Base-by-base conservation (phyloP, 1,140 invertebrate genomes). In the Paraescarpia echinospica region DNA sequence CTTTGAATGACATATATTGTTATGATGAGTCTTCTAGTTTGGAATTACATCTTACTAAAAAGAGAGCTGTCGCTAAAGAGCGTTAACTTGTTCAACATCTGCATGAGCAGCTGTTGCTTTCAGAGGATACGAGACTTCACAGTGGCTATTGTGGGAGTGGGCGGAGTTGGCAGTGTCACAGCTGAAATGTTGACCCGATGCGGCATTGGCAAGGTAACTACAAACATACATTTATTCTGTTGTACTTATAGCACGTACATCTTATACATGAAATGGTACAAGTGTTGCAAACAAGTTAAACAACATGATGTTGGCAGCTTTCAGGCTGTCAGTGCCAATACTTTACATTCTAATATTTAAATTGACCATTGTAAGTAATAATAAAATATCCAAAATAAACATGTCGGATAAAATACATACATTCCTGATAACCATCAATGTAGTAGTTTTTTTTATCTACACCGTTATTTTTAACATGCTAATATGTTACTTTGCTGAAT, bases 181-280 rank as follows among this genome's bases (percentile, higher is more conserved):
- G 99, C 99, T 92, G 99, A 99, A 97, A 99, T 99, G 99, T 97
- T 99, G 35, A 97, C 97, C 22, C 97, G 99, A 94, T 99, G 99
- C 97, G 99, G 99, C 35, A 98, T 99, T 94, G 99, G 99, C 94
- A 99, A 99, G 97, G 98, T 98, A 96, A 95, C 33, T 92, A 93
- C 14, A 1, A 77, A 88, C 91, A 33, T 89, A 33, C 41, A 91
- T n/a, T n/a, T n/a, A n/a, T 34, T 93, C 92, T 89, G 92, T 93
- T 48, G 93, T 88, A n/a, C n/a, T 91, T n/a, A 8, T 41, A 34
- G 18, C 4, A 35, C n/a, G 34, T 35, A 31, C 14, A 27, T 27
- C 34, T 90, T 35, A 18, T 33, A n/a, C n/a, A 90, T 18, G 90
- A 35, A 33, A 90, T 90, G 22, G 2, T 27, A 27, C 59, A 77